These are phyloP conservation scores for Popillia japonica DNA, from an alignment of 1,140 invertebrate genomes.

Conservation along the genomic window DNA sequence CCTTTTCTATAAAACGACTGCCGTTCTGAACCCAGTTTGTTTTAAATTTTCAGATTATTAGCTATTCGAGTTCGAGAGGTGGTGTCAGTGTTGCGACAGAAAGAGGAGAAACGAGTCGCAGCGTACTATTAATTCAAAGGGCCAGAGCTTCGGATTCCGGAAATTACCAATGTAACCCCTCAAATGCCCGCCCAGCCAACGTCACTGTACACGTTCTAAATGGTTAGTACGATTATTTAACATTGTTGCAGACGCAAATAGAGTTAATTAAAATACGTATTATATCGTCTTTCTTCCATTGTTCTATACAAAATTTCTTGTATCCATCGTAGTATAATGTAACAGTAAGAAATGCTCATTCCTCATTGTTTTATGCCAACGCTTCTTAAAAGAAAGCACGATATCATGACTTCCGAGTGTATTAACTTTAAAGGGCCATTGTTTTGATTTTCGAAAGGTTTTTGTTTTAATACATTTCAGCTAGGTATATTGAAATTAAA, in stretches of 20 bases:
- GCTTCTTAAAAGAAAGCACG: too few relatives aligned
- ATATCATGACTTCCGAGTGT: too few relatives aligned
- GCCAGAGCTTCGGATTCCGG: slow-evolving; percentile 81
- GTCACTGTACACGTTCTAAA: slow-evolving; percentile 89
- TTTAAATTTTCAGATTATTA: slow-evolving; percentile 71
- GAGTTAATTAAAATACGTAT: background rate
- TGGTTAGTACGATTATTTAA: slow-evolving; percentile 70
- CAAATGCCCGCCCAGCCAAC: slow-evolving; percentile 86
- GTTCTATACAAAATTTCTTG: background rate
- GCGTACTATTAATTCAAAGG: slow-evolving; percentile 82
- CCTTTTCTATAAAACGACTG: background rate
- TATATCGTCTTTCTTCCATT: background rate
- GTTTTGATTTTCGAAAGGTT: too few relatives aligned
- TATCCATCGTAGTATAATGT: background rate
- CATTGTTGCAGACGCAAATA: background rate
- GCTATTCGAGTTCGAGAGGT: slow-evolving; percentile 76
- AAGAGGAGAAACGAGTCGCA: slow-evolving; percentile 84
- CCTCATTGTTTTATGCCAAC: too few relatives aligned
- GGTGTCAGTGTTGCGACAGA: slow-evolving; percentile 83
- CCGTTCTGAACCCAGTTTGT: background rate
- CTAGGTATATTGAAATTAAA: too few relatives aligned
- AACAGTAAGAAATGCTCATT: background rate
- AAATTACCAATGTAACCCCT: slow-evolving; percentile 84
- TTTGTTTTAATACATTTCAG: too few relatives aligned
- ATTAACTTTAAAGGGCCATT: too few relatives aligned